Evolutionary conservation across 2,888 invertebrate species (phyloP).

Genomic region (Mesochorus sp.): DNA sequence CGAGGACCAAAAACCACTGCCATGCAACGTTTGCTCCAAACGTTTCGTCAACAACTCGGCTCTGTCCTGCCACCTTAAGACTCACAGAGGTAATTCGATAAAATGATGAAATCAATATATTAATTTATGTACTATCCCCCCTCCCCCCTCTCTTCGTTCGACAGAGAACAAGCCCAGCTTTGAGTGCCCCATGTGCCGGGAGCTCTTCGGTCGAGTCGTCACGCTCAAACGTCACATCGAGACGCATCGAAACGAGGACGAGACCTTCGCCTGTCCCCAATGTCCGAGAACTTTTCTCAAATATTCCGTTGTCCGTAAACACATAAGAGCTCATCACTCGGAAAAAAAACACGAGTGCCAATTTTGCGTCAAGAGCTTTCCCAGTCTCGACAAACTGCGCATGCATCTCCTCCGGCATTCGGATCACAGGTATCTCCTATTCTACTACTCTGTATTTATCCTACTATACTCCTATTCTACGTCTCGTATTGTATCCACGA

Average conservation of each 20-base stretch:
- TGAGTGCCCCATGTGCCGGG: slow-evolving; percentile 89
- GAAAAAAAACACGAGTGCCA: slow-evolving; percentile 87
- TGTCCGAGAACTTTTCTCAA: slow-evolving; percentile 86
- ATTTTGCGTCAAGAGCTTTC: slow-evolving; percentile 88
- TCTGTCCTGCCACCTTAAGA: slow-evolving; percentile 88
- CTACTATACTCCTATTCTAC: slow-evolving; percentile 23
- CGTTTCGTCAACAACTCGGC: slow-evolving; percentile 89
- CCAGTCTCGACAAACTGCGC: slow-evolving; percentile 88
- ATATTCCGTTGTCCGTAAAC: slow-evolving; percentile 88
- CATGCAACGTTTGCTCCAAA: slow-evolving; percentile 87
- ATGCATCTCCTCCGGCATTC: slow-evolving; percentile 86
- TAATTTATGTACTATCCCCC: no score
- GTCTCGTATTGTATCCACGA: not conserved
- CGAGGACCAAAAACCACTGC: slow-evolving; percentile 87
- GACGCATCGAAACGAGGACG: slow-evolving; percentile 85
- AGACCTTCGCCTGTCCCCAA: slow-evolving; percentile 87
- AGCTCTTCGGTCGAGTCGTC: slow-evolving; percentile 86
- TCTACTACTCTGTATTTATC: not conserved
- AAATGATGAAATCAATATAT: not conserved
- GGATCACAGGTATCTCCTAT: slow-evolving; percentile 80
- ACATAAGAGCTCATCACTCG: slow-evolving; percentile 89
- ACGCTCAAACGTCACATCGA: slow-evolving; percentile 87
- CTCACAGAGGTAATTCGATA: slow-evolving; percentile 84
- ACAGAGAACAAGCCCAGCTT: slow-evolving; percentile 85
- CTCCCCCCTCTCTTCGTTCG: slow-evolving; percentile 41